Percentiles rank a stretch among this genome's conserved stretches.
phyloP scores from a whole-genome alignment of 2,113 vertebrate species.

The Xiphophorus hellerii region DNA sequence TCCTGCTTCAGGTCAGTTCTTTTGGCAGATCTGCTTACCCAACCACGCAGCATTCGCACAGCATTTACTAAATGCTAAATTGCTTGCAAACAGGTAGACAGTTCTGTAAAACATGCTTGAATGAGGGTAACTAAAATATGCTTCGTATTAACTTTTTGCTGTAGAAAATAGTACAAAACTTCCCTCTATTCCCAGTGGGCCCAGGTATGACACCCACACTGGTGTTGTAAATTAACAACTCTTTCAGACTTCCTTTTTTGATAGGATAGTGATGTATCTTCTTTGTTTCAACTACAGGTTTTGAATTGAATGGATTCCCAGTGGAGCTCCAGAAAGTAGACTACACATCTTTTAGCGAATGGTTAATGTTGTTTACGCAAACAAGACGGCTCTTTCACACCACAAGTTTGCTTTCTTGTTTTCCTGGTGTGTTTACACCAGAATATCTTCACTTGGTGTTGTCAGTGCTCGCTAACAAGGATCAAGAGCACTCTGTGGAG shows the following conservation, averaged over 20 bases:
- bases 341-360: constrained; percentile 59
- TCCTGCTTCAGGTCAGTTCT: not conserved
- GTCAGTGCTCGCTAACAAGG: constrained; percentile 56
- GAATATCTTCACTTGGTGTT: constrained; percentile 58
- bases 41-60: no score
- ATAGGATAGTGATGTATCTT: constrained; percentile 9
- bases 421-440: constrained; percentile 54
- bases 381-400: constrained; percentile 59
- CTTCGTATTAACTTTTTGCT: constrained; percentile 50
- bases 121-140: constrained; percentile 26
- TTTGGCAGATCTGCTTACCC: not conserved
- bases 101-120: constrained; percentile 12
- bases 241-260: constrained; percentile 25
- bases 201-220: constrained; percentile 13
- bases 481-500: constrained; percentile 64
- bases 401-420: constrained; percentile 57
- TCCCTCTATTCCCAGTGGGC: constrained; percentile 39
- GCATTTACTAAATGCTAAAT: not conserved
- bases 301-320: constrained; percentile 57
- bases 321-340: constrained; percentile 66
- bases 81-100: constrained; percentile 19
- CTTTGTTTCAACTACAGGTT: constrained; percentile 46
- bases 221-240: constrained; percentile 39
- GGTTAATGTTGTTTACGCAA: constrained; percentile 69
- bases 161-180: constrained; percentile 51